Evolutionary conservation across 1,140 invertebrate species (phyloP), one percentile per base, ranked within the genome.

Genomic region (Megalopta genalis): DNA sequence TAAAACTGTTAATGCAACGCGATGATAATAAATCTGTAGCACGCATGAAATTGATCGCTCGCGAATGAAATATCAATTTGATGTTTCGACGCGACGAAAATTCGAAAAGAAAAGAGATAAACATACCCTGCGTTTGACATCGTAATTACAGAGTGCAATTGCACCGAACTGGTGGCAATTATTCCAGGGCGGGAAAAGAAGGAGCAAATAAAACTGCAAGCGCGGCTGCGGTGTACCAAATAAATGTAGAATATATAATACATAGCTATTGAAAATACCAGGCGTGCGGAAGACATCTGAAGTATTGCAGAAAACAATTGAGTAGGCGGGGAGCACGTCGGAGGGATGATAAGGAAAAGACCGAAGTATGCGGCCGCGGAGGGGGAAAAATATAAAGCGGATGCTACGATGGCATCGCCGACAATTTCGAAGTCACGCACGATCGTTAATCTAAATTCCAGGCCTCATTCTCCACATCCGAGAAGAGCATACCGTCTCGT

Each of bases 391-490:
- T 81, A 73, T 80, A 81, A 85, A 84, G 64, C 54, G 42, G 59
- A 84, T 62, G 23, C 62, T 27, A 37, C 46, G 63, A 37, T n/a
- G 64, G 77, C 62, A 76, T 85, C 66, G 65, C 25, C 62, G 62
- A 69, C 78, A 84, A 84, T 85, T 85, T 85, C 81, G 74, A 85
- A 85, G 84, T 85, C 83, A 85, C 83, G 83, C 84, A 77, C 84
- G 84, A 84, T 85, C 82, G 84, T 85, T 85, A 81, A 85, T 85
- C 84, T 85, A 85, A 85, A 85, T 85, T 85, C 84, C 84, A 59
- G 69, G 25, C 62, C 80, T 60, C 83, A 69, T 84, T 81, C 84
- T 42, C 66, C 64, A 62, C 64, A 69, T 81, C 81, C 77, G 46
- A 65, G 69, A 10, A 39, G 72, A 71, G 67, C 79, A 85, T 85